These are phyloP conservation scores for Gallinago stenura DNA, from an alignment of 2,797 vertebrate species.

Conservation along the genomic window DNA sequence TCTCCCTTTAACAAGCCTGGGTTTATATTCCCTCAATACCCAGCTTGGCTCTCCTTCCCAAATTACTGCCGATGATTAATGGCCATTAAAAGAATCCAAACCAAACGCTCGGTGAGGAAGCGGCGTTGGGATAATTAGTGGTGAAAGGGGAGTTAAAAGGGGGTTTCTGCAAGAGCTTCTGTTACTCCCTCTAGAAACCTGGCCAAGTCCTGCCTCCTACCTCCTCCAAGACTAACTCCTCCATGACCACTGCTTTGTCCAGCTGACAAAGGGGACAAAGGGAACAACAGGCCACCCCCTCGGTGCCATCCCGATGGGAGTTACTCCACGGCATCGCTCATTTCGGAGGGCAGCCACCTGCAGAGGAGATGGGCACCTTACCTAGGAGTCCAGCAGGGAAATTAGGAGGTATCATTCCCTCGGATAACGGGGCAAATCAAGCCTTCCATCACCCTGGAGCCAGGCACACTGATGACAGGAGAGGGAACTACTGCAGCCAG, in stretches of 20 bases:
- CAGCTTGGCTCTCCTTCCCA: not conserved
- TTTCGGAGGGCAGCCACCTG: not conserved
- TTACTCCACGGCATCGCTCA: not conserved
- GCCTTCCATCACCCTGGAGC: not conserved
- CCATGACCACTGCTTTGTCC: not conserved
- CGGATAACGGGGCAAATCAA: fast-evolving
- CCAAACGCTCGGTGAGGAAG: not conserved
- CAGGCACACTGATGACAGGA: not conserved
- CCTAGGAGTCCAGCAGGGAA: fast-evolving
- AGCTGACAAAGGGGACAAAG: not conserved
- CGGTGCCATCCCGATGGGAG: not conserved
- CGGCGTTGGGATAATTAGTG: not conserved
- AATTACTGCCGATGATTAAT: not conserved
- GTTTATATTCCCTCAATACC: not conserved
- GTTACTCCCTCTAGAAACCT: not conserved
- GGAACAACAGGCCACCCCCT: not conserved
- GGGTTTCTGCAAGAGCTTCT: not conserved
- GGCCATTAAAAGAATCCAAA: conserved; percentile 5
- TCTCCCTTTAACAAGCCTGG: not conserved
- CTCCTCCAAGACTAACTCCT: not conserved
- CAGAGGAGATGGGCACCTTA: fast-evolving
- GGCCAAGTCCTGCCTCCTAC: not conserved
- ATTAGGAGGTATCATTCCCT: not conserved
- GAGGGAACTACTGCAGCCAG: not conserved
- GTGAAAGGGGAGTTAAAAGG: not conserved